Evolutionary conservation across 1,140 invertebrate genomes (phyloP), one percentile per base, ranked within the genome.

Genomic region (Acromyrmex echinatior): DNA sequence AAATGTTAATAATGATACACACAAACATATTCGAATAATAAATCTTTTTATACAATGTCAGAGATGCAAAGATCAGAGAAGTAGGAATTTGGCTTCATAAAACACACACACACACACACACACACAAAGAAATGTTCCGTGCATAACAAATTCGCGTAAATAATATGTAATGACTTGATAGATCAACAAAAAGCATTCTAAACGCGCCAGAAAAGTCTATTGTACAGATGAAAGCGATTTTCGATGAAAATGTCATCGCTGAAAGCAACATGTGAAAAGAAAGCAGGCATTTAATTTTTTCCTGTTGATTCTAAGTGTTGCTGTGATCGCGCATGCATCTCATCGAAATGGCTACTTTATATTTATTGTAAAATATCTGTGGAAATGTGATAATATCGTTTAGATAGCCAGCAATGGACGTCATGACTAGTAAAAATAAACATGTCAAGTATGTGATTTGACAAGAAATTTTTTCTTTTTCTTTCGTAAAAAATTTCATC

Each of bases 311-410:
- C 12, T 51, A 16, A 14, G n/a, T 79, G 45, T 65, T n/a, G 35
- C 63, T 65, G 31, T 86, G 78, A 86, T 66, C 49, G 74, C 35
- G 12, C 31, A 31, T 28, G 21, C 51, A 78, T 60, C 80, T 68
- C 78, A 16, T 68, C 28, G n/a, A 68, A 68, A 56, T 68, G n/a
- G 10, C 60, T 66, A 68, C 18, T 68, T 80, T 68, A 12, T 45
- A 21, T 56, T 49, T 25, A 28, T 25, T 79, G 14, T 51, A 35
- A 66, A 79, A 79, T 35, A 51, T 21, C 18, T 35, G 21, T 65
- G 5, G 18, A 79, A 79, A 66, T 12, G 9, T 12, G 58, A 1
- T 21, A 39, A 39, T 45, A 49, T 78, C 18, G 7, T 49, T 25
- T 49, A 31, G 39, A 49, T 25, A 58, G 5, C 12, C 51, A 39